Conservation (phyloP, 2,888 invertebrate genomes). For the Bombylius major region DNA sequence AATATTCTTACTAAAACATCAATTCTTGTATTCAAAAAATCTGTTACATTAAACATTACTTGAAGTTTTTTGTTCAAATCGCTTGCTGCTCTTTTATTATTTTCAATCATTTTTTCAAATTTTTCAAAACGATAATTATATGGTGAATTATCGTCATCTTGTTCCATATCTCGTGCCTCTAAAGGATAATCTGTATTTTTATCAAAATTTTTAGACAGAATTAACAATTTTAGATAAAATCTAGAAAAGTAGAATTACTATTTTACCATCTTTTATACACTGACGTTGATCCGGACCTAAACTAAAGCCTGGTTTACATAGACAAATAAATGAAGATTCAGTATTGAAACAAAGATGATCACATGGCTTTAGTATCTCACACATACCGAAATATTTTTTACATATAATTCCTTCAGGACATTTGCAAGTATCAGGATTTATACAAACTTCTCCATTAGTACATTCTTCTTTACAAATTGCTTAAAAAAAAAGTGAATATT, state of each 20-base stretch:
- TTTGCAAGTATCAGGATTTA: neutral
- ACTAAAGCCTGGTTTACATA: neutral
- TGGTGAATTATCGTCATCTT: constrained; percentile 30
- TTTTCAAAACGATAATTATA: constrained; percentile 37
- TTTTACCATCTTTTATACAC: neutral
- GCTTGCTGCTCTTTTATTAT: constrained; percentile 30
- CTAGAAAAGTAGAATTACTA: no score
- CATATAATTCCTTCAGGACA: neutral
- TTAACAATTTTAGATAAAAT: no score
- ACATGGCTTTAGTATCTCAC: neutral
- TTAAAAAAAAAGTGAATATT: neutral
- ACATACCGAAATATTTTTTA: neutral
- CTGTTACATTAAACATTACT: constrained; percentile 29
- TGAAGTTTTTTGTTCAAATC: constrained; percentile 31
- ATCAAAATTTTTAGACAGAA: no score
- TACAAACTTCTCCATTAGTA: neutral
- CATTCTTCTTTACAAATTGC: neutral
- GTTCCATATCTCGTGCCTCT: constrained; percentile 44
- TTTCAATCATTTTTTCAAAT: constrained; percentile 39
- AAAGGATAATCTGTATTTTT: constrained; percentile 33
- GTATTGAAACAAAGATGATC: neutral
- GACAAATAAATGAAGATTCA: neutral
- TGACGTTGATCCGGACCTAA: neutral
- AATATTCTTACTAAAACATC: constrained; percentile 25
- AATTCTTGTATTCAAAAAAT: constrained; percentile 29